Evolutionary conservation across 2,113 vertebrate species (phyloP).

Genomic region (Hymenochirus boettgeri): DNA sequence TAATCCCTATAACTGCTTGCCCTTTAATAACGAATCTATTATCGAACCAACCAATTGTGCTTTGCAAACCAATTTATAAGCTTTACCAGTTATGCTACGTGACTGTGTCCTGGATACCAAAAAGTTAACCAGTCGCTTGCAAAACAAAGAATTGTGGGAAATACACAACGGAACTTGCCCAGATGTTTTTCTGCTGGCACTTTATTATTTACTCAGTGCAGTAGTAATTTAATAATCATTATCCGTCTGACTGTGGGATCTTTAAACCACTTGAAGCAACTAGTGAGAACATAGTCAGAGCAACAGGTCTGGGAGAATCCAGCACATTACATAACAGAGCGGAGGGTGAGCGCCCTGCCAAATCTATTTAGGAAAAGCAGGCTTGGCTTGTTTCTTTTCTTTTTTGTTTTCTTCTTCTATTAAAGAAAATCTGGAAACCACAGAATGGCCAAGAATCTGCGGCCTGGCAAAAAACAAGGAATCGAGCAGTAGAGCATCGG

Average conservation of each 20-base stretch:
- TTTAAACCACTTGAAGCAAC: slow-evolving; percentile 5
- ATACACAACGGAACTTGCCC: too few species aligned
- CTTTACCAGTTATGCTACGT: too few species aligned
- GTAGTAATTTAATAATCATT: background rate
- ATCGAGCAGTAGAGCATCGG: background rate
- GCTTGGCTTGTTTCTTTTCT: background rate
- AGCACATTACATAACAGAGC: slow-evolving; percentile 26
- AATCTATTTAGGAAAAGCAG: background rate
- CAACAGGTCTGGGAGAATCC: background rate
- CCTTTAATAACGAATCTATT: too few species aligned
- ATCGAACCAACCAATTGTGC: too few species aligned
- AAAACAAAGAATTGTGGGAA: too few species aligned
- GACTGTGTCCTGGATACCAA: too few species aligned
- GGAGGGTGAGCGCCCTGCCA: background rate
- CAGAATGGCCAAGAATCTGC: background rate
- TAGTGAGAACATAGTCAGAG: background rate
- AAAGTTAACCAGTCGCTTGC: too few species aligned
- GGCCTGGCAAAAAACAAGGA: background rate
- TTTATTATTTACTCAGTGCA: background rate
- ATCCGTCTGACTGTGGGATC: background rate
- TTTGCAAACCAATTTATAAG: too few species aligned
- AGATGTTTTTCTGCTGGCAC: too few species aligned
- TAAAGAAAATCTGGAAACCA: background rate
- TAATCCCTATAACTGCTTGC: too few species aligned
- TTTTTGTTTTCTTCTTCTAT: background rate